Conservation (phyloP, 2,888 invertebrate genomes). For the Girardia tigrina region DNA sequence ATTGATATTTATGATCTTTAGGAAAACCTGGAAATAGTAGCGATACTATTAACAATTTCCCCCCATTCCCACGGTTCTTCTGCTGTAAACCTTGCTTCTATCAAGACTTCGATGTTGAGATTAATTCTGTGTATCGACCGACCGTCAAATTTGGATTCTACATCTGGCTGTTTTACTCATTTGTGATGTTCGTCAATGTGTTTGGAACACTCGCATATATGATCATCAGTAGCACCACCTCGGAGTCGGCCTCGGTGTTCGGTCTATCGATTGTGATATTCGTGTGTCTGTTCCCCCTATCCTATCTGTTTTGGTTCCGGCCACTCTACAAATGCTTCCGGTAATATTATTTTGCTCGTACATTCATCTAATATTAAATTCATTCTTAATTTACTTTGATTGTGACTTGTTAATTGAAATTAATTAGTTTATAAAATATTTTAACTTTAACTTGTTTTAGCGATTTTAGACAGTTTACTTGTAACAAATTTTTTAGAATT, state of each 20-base stretch:
- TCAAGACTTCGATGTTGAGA: constrained; percentile 10
- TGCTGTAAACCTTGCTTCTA: not conserved
- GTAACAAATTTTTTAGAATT: too few species aligned
- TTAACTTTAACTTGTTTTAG: too few species aligned
- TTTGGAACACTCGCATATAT: constrained; percentile 13
- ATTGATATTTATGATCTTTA: too few species aligned
- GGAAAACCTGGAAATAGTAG: too few species aligned
- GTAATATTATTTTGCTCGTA: too few species aligned
- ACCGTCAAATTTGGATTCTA: not conserved
- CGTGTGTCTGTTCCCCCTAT: not conserved
- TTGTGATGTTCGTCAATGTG: not conserved
- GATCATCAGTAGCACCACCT: not conserved
- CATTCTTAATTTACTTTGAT: too few species aligned
- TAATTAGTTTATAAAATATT: too few species aligned
- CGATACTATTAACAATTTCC: too few species aligned
- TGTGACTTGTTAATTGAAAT: too few species aligned
- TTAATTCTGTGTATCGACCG: not conserved
- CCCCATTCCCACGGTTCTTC: not conserved
- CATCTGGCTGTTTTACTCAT: not conserved
- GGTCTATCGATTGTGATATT: not conserved
- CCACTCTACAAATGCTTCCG: not conserved
- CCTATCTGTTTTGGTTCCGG: not conserved
- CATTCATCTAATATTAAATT: too few species aligned
- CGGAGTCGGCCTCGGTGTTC: not conserved
- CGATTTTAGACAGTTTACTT: too few species aligned